Conservation (phyloP, 1,140 invertebrate genomes). For the Drosophila sechellia region DNA sequence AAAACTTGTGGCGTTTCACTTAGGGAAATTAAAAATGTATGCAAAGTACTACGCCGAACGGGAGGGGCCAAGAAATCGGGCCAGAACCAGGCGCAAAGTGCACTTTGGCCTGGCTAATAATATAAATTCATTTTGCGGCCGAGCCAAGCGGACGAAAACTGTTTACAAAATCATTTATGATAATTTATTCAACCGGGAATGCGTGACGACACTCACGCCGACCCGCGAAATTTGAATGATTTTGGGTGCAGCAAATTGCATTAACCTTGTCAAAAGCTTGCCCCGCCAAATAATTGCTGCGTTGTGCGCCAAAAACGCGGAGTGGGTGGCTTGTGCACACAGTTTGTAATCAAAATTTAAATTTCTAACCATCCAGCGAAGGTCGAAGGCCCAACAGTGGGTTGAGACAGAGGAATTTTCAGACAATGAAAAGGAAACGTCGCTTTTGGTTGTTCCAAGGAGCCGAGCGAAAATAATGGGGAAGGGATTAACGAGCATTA, state of each 20-base stretch:
- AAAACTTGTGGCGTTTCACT: constrained; percentile 78
- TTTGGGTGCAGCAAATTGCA: constrained; percentile 78
- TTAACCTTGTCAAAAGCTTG: constrained; percentile 56
- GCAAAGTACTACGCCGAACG: constrained; percentile 10
- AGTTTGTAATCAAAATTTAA: constrained; percentile 49
- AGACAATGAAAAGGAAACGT: constrained; percentile 27
- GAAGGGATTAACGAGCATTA: constrained; percentile 42
- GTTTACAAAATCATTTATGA: constrained; percentile 70
- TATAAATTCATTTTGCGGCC: constrained; percentile 68
- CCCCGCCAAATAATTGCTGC: constrained; percentile 61
- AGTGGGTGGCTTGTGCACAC: constrained; percentile 29
- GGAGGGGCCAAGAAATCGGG: constrained; percentile 8
- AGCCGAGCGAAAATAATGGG: constrained; percentile 22
- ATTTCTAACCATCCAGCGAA: constrained; percentile 22
- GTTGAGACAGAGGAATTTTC: constrained; percentile 19
- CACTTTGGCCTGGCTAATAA: constrained; percentile 50
- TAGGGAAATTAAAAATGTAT: constrained; percentile 78
- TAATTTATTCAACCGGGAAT: constrained; percentile 71
- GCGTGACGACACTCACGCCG: constrained; percentile 51
- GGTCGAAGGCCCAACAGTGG: constrained; percentile 31
- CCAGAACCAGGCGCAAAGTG: constrained; percentile 39
- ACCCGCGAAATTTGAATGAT: constrained; percentile 51
- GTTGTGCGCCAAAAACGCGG: constrained; percentile 17
- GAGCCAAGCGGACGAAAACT: constrained; percentile 22
- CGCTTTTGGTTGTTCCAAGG: not conserved